Evolutionary conservation across 2,888 invertebrate genomes (phyloP).

Genomic region (Nomada flava): DNA sequence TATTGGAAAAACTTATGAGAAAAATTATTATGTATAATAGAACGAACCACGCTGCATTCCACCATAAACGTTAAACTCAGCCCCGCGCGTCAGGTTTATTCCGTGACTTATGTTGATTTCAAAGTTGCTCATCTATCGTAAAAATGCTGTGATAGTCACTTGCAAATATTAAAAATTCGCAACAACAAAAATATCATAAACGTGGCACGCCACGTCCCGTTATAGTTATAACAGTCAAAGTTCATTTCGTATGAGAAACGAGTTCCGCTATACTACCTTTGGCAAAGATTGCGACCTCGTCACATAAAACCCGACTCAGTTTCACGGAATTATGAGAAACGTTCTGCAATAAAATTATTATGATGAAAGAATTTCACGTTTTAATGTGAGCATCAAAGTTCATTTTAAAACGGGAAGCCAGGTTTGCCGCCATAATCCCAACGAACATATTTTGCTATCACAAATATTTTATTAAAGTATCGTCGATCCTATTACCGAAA

Average conservation of each 20-base stretch:
- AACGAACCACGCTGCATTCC: background rate
- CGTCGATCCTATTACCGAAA: background rate
- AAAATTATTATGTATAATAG: too few relatives aligned
- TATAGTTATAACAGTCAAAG: constrained; percentile 3
- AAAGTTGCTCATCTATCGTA: too few relatives aligned
- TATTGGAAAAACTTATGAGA: too few relatives aligned
- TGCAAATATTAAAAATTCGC: constrained; percentile 5
- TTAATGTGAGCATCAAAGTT: constrained; percentile 21
- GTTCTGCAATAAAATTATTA: constrained; percentile 35
- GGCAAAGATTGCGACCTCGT: constrained; percentile 32
- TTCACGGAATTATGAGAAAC: constrained; percentile 41
- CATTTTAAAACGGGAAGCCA: constrained; percentile 5
- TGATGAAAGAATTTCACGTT: constrained; percentile 28
- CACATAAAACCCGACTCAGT: constrained; percentile 23
- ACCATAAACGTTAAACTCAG: constrained; percentile 12
- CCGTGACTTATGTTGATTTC: background rate
- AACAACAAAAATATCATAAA: constrained; percentile 3
- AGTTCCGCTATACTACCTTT: constrained; percentile 1
- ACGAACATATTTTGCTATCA: background rate
- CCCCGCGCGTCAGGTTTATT: background rate
- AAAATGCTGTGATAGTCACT: background rate
- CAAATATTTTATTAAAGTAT: background rate
- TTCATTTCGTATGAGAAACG: constrained; percentile 25
- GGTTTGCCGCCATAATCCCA: constrained; percentile 15
- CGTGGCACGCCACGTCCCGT: background rate